Base-by-base conservation (phyloP, 2,888 invertebrate genomes). In the Phengaris arion region DNA sequence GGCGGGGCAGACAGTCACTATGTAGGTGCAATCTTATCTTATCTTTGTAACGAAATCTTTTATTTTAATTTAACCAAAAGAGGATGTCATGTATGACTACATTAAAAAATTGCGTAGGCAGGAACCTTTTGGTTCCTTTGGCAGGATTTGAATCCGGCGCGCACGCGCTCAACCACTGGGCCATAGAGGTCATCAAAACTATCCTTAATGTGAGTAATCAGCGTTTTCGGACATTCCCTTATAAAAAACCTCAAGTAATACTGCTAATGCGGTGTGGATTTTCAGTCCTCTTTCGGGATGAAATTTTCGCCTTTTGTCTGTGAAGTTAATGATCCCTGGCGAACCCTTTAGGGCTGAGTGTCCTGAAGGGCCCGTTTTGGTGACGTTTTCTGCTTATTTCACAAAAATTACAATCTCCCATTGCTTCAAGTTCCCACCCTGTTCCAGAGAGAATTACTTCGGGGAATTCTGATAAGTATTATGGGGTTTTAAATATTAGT, bases 261-360 rank as follows among this genome's bases (percentile, higher is more conserved):
- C 35, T 64, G 59, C 8, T 59, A 74, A 74, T 64, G 68, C 5
- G 48, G 48, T 15, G 59, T 22, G 64, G 64, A 64, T 64, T 64
- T 64, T 64, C 64, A 64, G 35, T 64, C 35, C 64, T 45, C 64
- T 64, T 64, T 64, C 64, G 64, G 35, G 64, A 64, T 64, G 64
- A 64, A 45, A 64, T 45, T 59, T 15, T 59, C 45, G 64, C 6
- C 74, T 69, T 59, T 48, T 69, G 48, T 69, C 69, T 48, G 69
- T 48, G 15, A 9, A 69, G 46, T 46, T 69, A 69, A 69, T 69
- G 69, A 69, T 69, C 48, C 69, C 69, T 69, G 48, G 13, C 69
- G 69, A 69, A 69, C 48, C 69, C 69, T 48, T 69, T 69, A 48
- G 69, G 48, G 69, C 22, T 45, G 52, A 52, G 52, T 12, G 5